phyloP scores from a whole-genome alignment of 2,888 invertebrate genomes.

The Colostygia pectinataria region DNA sequence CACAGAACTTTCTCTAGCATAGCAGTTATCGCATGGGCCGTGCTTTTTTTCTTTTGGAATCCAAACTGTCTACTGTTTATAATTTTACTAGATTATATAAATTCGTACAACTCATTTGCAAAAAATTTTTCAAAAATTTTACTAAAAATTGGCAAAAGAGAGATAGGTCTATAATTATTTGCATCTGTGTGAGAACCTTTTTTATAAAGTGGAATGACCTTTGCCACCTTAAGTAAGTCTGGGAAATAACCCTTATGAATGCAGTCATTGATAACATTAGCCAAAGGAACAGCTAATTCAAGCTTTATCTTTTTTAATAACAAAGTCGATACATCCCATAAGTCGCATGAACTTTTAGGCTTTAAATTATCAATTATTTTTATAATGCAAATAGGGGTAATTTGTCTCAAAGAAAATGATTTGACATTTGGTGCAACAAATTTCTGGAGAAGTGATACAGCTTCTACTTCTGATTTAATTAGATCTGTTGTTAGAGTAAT shows the following conservation, averaged over 20 bases:
- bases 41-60: neutral
- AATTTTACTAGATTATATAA: neutral
- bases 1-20: too few species aligned
- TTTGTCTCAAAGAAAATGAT: neutral
- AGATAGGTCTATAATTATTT: constrained; percentile 9
- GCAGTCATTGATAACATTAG: neutral
- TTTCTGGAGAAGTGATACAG: neutral
- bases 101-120: neutral
- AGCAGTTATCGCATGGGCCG: too few species aligned
- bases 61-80: constrained; percentile 1
- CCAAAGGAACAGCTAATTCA: neutral
- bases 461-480: neutral
- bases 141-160: constrained; percentile 6
- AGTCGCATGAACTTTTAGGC: neutral
- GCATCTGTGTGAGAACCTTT: neutral
- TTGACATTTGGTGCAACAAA: neutral
- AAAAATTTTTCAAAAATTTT: too few species aligned
- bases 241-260: neutral
- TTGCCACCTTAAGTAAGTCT: neutral
- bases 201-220: constrained; percentile 1
- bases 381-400: neutral
- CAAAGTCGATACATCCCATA: neutral
- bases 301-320: neutral
- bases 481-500: neutral
- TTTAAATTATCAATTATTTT: neutral